Conservation (phyloP, 2,113 vertebrate genomes). For the Protobothrops flavoviridis region DNA sequence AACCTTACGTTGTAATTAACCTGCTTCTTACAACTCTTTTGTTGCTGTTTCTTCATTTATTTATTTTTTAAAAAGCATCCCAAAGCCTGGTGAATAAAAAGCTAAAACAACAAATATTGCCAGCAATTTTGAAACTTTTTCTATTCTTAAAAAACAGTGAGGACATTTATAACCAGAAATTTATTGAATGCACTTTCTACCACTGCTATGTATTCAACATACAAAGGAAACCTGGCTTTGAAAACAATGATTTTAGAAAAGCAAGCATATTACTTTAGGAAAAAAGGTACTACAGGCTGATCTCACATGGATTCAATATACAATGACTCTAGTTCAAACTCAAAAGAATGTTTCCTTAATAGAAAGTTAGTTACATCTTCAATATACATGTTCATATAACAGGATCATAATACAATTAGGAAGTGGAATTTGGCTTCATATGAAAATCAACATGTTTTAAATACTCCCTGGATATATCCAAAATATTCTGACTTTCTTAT, state of each 20-base stretch:
- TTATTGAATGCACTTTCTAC: constrained; percentile 54
- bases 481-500: not conserved
- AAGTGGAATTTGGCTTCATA: constrained; percentile 7
- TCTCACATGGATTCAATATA: constrained; percentile 36
- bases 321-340: constrained; percentile 32
- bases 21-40: constrained; percentile 66
- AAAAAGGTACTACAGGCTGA: not conserved
- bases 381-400: constrained; percentile 21
- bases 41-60: constrained; percentile 23
- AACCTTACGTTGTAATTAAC: constrained; percentile 75
- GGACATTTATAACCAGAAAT: constrained; percentile 66
- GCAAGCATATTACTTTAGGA: constrained; percentile 32
- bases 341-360: constrained; percentile 41
- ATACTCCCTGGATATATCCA: not conserved
- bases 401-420: constrained; percentile 30
- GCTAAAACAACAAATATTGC: constrained; percentile 57
- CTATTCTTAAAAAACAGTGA: constrained; percentile 42
- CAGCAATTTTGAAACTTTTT: constrained; percentile 56
- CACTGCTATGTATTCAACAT: not conserved
- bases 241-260: constrained; percentile 50
- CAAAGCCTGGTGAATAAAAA: constrained; percentile 54
- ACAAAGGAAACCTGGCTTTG: constrained; percentile 49
- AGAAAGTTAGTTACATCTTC: constrained; percentile 41
- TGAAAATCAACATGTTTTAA: not conserved
- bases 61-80: constrained; percentile 34